phyloP scores from a whole-genome alignment of 2,888 invertebrate species.

The Bombylius major region DNA sequence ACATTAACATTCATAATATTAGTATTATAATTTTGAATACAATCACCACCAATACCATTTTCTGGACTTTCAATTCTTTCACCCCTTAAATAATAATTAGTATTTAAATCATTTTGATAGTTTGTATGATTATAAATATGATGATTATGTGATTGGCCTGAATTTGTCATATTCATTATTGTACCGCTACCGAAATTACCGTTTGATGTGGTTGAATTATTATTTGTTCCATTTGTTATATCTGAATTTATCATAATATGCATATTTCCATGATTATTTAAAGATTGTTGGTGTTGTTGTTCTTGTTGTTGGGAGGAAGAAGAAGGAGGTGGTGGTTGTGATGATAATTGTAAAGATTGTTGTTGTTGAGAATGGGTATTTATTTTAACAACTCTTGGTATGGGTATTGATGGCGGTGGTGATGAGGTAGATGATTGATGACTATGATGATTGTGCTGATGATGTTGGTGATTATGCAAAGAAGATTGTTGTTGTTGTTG shows the following conservation, averaged over 20 bases:
- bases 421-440: constrained; percentile 23
- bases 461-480: constrained; percentile 19
- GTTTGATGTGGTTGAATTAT: not conserved
- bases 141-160: constrained; percentile 13
- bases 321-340: not conserved
- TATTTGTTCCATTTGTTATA: constrained; percentile 6
- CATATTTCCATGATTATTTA: constrained; percentile 8
- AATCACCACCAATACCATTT: constrained; percentile 4
- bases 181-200: not conserved
- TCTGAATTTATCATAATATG: constrained; percentile 12
- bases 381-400: constrained; percentile 1
- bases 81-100: constrained; percentile 14
- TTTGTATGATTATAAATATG: constrained; percentile 14
- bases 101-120: constrained; percentile 16
- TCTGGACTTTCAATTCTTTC: constrained; percentile 6
- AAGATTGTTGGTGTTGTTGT: constrained; percentile 5
- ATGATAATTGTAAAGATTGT: constrained; percentile 11
- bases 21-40: not conserved
- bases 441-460: constrained; percentile 20
- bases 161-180: not conserved
- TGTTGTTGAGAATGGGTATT: not conserved
- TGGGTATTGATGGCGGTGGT: constrained; percentile 20
- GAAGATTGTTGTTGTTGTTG: constrained; percentile 36
- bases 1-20: constrained; percentile 6
- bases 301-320: not conserved